phyloP scores from a whole-genome alignment of 2,797 vertebrate species.

The Cygnus olor region DNA sequence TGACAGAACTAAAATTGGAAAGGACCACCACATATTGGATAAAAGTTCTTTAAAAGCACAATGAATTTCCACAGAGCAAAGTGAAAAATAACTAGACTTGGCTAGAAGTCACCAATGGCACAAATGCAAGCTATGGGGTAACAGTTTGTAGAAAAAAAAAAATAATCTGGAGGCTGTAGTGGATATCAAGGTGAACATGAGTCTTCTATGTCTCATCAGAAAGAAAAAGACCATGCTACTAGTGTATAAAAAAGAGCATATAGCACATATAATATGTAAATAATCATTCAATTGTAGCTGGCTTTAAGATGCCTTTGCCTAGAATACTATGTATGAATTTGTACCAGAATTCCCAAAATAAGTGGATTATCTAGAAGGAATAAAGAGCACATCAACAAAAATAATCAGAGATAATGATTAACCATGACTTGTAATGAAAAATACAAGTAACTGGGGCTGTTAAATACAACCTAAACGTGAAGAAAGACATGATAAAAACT shows the following conservation, averaged over 20 bases:
- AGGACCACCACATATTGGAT: not conserved
- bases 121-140: not conserved
- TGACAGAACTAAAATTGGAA: not conserved
- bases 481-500: not conserved
- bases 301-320: not conserved
- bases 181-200: not conserved
- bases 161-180: not conserved
- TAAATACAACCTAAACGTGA: not conserved
- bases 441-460: not conserved
- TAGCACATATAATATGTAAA: not conserved
- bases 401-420: not conserved
- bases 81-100: not conserved
- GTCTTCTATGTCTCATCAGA: not conserved
- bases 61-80: not conserved
- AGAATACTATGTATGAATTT: not conserved
- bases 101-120: not conserved
- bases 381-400: not conserved
- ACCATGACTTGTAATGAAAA: not conserved
- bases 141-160: not conserved
- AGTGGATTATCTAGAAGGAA: not conserved
- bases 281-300: not conserved
- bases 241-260: not conserved
- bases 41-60: not conserved
- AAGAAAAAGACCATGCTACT: not conserved
- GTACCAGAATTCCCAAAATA: not conserved